Percentiles rank a stretch among this genome's conserved stretches.
Conservation (phyloP, 2,797 vertebrate genomes). For the Euthynnus affinis region DNA sequence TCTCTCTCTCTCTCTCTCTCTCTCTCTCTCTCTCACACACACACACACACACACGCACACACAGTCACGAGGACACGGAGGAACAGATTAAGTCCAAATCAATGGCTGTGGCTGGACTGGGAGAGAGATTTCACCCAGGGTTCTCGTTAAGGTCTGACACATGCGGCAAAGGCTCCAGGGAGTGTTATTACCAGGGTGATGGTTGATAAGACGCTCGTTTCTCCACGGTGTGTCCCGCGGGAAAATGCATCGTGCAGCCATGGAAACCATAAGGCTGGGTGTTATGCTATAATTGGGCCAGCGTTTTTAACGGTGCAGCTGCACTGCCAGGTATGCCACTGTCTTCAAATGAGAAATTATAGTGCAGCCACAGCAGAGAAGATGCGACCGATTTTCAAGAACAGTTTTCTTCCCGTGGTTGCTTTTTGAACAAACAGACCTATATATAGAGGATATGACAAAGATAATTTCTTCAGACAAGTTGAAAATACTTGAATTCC, state of each 20-base stretch:
- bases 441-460: slow-evolving; percentile 7
- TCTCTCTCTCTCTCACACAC: slow-evolving; percentile 9
- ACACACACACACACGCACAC: slow-evolving; percentile 47
- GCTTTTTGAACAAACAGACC: slow-evolving; percentile 36
- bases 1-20: background rate
- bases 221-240: slow-evolving; percentile 90
- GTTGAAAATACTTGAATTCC: slow-evolving; percentile 1
- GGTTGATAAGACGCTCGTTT: slow-evolving; percentile 94
- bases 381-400: slow-evolving; percentile 59
- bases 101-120: slow-evolving; percentile 88
- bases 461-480: slow-evolving; percentile 22
- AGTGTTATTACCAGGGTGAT: slow-evolving; percentile 92
- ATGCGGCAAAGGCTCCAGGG: slow-evolving; percentile 87
- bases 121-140: slow-evolving; percentile 90
- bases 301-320: slow-evolving; percentile 86
- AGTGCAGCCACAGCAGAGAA: slow-evolving; percentile 71
- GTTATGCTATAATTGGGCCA: slow-evolving; percentile 92
- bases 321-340: slow-evolving; percentile 87
- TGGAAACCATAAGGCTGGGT: slow-evolving; percentile 94
- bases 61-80: slow-evolving; percentile 70
- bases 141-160: slow-evolving; percentile 91
- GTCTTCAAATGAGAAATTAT: slow-evolving; percentile 89
- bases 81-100: slow-evolving; percentile 92
- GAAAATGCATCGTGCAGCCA: slow-evolving; percentile 92
- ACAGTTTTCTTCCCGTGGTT: slow-evolving; percentile 38